These are phyloP conservation scores for Lethenteron reissneri DNA, from an alignment of 2,113 vertebrate genomes.

Conservation along the genomic window DNA sequence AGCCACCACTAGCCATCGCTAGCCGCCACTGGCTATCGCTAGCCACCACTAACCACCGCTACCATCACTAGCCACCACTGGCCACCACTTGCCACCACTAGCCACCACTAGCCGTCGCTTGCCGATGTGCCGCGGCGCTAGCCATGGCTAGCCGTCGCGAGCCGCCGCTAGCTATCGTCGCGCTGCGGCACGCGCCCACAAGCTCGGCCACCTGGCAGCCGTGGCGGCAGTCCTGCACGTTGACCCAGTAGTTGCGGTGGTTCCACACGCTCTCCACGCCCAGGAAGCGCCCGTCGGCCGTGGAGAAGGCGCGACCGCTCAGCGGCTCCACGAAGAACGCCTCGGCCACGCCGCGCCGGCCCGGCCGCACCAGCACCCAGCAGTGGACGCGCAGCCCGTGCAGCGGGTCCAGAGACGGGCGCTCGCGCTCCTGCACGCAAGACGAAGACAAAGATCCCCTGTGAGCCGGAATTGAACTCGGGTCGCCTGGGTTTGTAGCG, in stretches of 20 bases:
- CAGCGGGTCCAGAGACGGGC: conserved; percentile 22
- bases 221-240: conserved; percentile 60
- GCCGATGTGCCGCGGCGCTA: too few relatives aligned
- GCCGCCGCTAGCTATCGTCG: too few relatives aligned
- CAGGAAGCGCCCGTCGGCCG: conserved; percentile 31
- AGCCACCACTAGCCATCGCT: too few relatives aligned
- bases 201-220: conserved; percentile 32
- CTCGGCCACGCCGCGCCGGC: conserved; percentile 40
- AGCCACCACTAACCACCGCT: too few relatives aligned
- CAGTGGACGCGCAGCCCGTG: conserved; percentile 44
- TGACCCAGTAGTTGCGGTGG: conserved; percentile 61
- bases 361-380: conserved; percentile 62
- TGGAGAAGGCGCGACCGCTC: conserved; percentile 29
- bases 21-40: too few relatives aligned
- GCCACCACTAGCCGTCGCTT: too few relatives aligned
- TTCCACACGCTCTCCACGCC: conserved; percentile 79
- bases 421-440: conserved; percentile 21
- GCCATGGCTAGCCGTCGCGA: too few relatives aligned
- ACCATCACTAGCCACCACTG: too few relatives aligned
- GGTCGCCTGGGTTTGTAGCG: too few relatives aligned
- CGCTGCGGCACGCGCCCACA: too few relatives aligned
- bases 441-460: not conserved
- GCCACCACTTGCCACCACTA: too few relatives aligned
- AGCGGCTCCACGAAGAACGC: conserved; percentile 68
- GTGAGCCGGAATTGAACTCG: too few relatives aligned